phyloP scores from a whole-genome alignment of 2,888 invertebrate species.

The Melikaiella ostensackeni region DNA sequence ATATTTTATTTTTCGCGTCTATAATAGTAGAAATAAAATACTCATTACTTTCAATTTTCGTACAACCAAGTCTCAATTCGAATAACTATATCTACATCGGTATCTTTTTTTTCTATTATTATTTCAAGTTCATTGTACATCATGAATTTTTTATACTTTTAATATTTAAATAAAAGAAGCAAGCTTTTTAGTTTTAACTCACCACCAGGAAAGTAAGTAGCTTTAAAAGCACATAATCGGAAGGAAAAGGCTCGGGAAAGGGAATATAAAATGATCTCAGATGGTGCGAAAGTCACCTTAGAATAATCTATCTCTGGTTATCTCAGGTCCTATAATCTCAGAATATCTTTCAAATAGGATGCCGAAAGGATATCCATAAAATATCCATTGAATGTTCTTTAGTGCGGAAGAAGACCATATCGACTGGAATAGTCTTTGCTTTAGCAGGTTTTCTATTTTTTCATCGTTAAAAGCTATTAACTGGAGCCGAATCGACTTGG shows the following conservation, averaged over 20 bases:
- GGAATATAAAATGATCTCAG: neutral
- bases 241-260: neutral
- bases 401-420: neutral
- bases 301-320: neutral
- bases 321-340: neutral
- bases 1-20: too few relatives aligned
- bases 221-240: neutral
- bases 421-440: neutral
- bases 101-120: too few relatives aligned
- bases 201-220: neutral
- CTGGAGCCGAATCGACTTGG: too few relatives aligned
- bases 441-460: neutral
- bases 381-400: neutral
- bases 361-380: neutral
- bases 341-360: slow-evolving; percentile 7
- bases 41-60: too few relatives aligned
- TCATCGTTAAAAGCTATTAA: neutral
- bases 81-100: too few relatives aligned
- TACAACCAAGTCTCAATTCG: too few relatives aligned
- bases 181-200: neutral
- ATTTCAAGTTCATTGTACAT: too few relatives aligned
- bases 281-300: neutral
- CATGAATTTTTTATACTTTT: too few relatives aligned
- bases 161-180: neutral
- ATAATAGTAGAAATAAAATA: too few relatives aligned